Percentiles rank a stretch among this genome's conserved stretches.
These are phyloP conservation scores for Pseudopleuronectes americanus DNA, from an alignment of 2,797 vertebrate genomes.

Conservation along the genomic window DNA sequence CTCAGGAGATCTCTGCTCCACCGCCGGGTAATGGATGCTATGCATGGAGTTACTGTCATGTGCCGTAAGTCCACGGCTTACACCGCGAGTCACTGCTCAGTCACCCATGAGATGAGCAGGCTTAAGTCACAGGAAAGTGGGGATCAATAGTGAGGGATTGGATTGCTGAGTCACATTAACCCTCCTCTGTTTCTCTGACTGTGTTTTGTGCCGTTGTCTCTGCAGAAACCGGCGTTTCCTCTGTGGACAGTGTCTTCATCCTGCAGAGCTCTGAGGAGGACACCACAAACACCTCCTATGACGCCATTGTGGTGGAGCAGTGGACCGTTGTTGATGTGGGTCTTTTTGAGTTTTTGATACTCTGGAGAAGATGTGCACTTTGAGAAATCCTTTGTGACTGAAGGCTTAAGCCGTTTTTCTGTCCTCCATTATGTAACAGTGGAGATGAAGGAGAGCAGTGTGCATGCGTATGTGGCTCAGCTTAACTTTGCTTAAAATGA, in stretches of 20 bases:
- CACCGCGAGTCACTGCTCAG: slow-evolving; percentile 56
- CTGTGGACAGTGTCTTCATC: slow-evolving; percentile 93
- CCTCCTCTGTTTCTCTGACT: slow-evolving; percentile 33
- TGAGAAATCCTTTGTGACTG: slow-evolving; percentile 38
- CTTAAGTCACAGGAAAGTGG: slow-evolving; percentile 45
- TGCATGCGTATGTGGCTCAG: slow-evolving; percentile 10
- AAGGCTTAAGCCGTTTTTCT: slow-evolving; percentile 40
- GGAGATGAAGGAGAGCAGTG: slow-evolving; percentile 8
- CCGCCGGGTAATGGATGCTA: slow-evolving; percentile 46
- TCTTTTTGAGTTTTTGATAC: slow-evolving; percentile 51
- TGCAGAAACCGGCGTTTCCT: slow-evolving; percentile 86
- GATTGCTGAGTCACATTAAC: slow-evolving; percentile 37
- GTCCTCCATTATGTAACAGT: slow-evolving; percentile 29
- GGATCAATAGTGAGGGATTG: slow-evolving; percentile 60
- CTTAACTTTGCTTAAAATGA: slow-evolving; percentile 5
- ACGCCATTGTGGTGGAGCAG: slow-evolving; percentile 97
- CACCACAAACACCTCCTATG: slow-evolving; percentile 84
- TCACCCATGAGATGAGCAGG: slow-evolving; percentile 57
- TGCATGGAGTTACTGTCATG: slow-evolving; percentile 29
- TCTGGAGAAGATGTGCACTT: slow-evolving; percentile 32
- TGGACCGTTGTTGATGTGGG: slow-evolving; percentile 92
- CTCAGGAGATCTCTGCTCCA: slow-evolving; percentile 30
- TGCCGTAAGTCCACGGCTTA: slow-evolving; percentile 47
- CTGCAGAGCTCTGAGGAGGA: slow-evolving; percentile 89
- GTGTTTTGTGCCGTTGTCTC: slow-evolving; percentile 41